phyloP scores from a whole-genome alignment of 2,113 vertebrate species.

The Leucopsar rothschildi region DNA sequence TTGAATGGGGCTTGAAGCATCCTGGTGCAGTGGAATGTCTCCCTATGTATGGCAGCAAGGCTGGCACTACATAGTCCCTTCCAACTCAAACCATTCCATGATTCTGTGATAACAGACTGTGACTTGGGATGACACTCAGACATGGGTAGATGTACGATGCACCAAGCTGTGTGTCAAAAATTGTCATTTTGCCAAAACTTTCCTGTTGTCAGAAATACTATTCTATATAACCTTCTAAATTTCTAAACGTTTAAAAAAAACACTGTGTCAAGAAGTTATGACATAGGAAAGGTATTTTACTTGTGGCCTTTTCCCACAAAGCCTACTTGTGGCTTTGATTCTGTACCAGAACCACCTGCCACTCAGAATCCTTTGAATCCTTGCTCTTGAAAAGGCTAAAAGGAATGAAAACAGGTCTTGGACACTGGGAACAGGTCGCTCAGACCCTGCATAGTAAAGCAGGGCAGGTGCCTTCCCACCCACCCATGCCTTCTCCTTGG shows the following conservation, averaged over 20 bases:
- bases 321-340: not conserved
- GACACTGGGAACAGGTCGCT: not conserved
- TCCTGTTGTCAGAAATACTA: not conserved
- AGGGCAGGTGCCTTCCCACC: not conserved
- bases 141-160: not conserved
- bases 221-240: not conserved
- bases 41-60: not conserved
- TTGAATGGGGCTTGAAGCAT: not conserved
- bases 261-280: accelerated
- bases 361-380: not conserved
- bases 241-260: not conserved
- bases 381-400: not conserved
- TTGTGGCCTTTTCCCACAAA: not conserved
- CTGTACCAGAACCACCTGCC: not conserved
- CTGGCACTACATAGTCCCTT: not conserved
- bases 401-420: not conserved
- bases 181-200: not conserved
- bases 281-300: not conserved
- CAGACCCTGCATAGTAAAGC: not conserved
- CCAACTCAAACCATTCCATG: not conserved
- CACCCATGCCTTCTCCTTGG: not conserved
- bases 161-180: not conserved
- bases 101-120: not conserved
- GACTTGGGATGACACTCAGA: not conserved
- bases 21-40: not conserved